phyloP scores from a whole-genome alignment of 2,113 vertebrate genomes.

The Hemiprocne comata region DNA sequence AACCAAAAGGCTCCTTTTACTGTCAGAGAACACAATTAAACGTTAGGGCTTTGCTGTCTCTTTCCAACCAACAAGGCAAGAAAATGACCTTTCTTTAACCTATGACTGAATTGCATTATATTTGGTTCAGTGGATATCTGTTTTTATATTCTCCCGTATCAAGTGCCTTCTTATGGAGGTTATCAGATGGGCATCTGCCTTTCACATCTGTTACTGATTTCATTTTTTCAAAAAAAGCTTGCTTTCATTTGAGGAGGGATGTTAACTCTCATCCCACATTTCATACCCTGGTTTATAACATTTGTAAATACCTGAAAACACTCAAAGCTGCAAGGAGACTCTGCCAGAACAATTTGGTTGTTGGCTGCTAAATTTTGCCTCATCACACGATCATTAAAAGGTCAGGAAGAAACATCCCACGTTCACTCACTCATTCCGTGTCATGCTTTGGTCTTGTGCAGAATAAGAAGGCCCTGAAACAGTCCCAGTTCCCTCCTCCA shows the following conservation, averaged over 20 bases:
- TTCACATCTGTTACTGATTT: background rate
- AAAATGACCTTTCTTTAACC: constrained; percentile 59
- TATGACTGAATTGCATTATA: constrained; percentile 31
- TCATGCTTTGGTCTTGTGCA: background rate
- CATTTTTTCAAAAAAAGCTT: background rate
- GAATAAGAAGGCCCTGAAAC: background rate
- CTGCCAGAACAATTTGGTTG: background rate
- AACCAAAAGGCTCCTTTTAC: constrained; percentile 37
- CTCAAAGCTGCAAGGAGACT: background rate
- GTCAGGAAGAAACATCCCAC: background rate
- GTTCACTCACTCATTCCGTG: rapidly evolving
- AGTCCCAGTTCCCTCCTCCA: background rate
- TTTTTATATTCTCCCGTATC: background rate
- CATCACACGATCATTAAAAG: background rate
- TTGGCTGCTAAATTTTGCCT: background rate
- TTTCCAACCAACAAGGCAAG: constrained; percentile 53
- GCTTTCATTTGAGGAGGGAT: background rate
- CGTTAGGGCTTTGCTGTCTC: constrained; percentile 10
- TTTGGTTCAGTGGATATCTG: background rate
- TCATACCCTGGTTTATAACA: background rate
- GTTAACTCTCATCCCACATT: background rate
- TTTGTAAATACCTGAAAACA: background rate
- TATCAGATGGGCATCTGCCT: background rate
- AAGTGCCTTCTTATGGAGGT: background rate
- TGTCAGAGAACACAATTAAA: constrained; percentile 42